Evolutionary conservation across 2,888 invertebrate species (phyloP).

Genomic region (Galerucella nymphaeae): DNA sequence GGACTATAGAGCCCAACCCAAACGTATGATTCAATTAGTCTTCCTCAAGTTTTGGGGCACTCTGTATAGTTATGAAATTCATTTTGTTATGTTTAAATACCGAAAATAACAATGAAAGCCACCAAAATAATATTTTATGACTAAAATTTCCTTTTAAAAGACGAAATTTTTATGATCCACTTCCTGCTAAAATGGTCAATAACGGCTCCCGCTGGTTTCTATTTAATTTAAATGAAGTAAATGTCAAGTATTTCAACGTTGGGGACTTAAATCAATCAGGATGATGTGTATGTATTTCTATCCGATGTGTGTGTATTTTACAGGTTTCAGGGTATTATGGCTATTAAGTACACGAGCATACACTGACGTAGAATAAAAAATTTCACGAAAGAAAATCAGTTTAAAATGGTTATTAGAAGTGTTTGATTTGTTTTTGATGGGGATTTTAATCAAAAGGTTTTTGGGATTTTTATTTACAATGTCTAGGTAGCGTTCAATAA

Average conservation of each 20-base stretch:
- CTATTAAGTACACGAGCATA: background rate
- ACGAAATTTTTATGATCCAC: background rate
- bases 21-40: too few relatives aligned
- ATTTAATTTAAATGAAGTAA: slow-evolving; percentile 1
- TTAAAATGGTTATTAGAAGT: too few relatives aligned
- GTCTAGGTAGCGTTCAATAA: too few relatives aligned
- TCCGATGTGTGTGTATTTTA: slow-evolving; percentile 9
- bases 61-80: too few relatives aligned
- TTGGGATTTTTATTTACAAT: too few relatives aligned
- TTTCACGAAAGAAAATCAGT: background rate
- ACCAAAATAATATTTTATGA: background rate
- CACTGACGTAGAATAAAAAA: background rate
- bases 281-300: slow-evolving; percentile 9
- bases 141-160: background rate
- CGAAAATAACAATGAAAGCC: too few relatives aligned
- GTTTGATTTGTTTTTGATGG: too few relatives aligned
- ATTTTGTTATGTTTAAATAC: too few relatives aligned
- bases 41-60: too few relatives aligned
- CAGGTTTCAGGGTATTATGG: slow-evolving; percentile 8
- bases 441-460: too few relatives aligned
- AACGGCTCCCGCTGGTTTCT: slow-evolving; percentile 1
- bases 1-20: too few relatives aligned
- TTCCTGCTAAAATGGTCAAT: background rate
- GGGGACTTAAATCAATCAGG: slow-evolving; percentile 19
- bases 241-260: background rate